phyloP scores from a whole-genome alignment of 2,888 invertebrate genomes.

The Xestia c-nigrum region DNA sequence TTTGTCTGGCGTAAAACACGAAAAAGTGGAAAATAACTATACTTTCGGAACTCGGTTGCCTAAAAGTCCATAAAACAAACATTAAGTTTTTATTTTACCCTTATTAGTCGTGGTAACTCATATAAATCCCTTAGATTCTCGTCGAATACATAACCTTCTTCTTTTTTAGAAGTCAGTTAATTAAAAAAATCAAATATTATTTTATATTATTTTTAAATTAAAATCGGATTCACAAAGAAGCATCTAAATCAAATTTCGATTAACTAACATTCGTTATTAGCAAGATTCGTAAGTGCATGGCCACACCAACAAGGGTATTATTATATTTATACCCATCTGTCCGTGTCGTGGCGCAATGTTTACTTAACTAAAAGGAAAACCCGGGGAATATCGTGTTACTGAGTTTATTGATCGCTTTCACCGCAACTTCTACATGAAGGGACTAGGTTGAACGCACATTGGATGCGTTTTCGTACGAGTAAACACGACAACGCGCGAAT shows the following conservation, averaged over 20 bases:
- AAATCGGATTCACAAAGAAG: not conserved
- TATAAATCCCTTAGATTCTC: too few relatives aligned
- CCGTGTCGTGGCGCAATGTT: conserved; percentile 42
- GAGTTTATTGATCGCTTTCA: conserved; percentile 58
- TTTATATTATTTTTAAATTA: too few relatives aligned
- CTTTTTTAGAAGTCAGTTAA: too few relatives aligned
- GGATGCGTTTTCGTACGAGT: conserved; percentile 15
- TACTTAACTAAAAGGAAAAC: conserved; percentile 62
- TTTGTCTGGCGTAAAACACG: too few relatives aligned
- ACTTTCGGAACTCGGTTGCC: too few relatives aligned
- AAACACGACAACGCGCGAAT: conserved; percentile 9
- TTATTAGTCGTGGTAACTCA: too few relatives aligned
- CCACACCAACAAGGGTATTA: conserved; percentile 13
- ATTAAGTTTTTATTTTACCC: too few relatives aligned
- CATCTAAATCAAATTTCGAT: not conserved
- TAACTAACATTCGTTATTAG: conserved; percentile 14
- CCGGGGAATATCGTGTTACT: conserved; percentile 55
- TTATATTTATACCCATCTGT: conserved; percentile 28
- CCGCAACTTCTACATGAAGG: conserved; percentile 19
- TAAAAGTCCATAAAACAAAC: too few relatives aligned
- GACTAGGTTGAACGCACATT: conserved; percentile 27
- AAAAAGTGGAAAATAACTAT: too few relatives aligned
- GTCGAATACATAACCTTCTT: too few relatives aligned
- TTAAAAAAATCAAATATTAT: too few relatives aligned
- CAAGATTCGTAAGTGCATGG: conserved; percentile 15